These are phyloP conservation scores for Ophioninae sp. DNA, from an alignment of 2,888 invertebrate species.

Conservation along the genomic window DNA sequence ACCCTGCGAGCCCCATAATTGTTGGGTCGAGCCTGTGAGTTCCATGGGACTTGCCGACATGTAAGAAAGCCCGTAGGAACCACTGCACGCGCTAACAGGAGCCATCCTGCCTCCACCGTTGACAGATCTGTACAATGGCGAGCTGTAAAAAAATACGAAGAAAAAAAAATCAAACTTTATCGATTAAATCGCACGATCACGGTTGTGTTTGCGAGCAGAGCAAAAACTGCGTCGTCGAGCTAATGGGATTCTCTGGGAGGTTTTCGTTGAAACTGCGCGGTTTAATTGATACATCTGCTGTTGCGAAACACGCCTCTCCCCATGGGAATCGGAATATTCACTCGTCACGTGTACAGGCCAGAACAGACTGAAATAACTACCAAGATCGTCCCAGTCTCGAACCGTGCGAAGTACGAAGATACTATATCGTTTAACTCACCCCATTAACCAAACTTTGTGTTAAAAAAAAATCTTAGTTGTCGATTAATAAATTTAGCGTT, in stretches of 20 bases:
- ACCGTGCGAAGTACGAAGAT: not conserved
- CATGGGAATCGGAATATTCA: constrained; percentile 66
- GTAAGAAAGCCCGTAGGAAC: constrained; percentile 70
- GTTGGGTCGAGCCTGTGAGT: constrained; percentile 70
- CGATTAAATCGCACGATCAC: not conserved
- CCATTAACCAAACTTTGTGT: not conserved
- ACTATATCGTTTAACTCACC: not conserved
- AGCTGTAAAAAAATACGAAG: constrained; percentile 68
- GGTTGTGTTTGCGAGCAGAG: not conserved
- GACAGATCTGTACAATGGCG: constrained; percentile 75
- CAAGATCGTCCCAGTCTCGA: not conserved
- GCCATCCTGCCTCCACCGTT: constrained; percentile 68
- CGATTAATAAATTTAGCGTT: too few relatives aligned
- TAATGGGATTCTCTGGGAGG: constrained; percentile 34
- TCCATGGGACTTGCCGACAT: constrained; percentile 74
- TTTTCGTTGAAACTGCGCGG: constrained; percentile 22
- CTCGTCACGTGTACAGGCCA: constrained; percentile 8
- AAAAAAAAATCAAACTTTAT: constrained; percentile 28
- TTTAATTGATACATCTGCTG: constrained; percentile 54
- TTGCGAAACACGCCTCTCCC: constrained; percentile 68
- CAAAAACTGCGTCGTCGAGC: constrained; percentile 10
- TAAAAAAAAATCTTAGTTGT: too few relatives aligned
- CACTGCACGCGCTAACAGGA: constrained; percentile 59
- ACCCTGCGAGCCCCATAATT: constrained; percentile 74
- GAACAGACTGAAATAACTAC: constrained; percentile 21